These are phyloP conservation scores for Zaprionus ornatus DNA, from an alignment of 1,140 invertebrate genomes.

Conservation along the genomic window DNA sequence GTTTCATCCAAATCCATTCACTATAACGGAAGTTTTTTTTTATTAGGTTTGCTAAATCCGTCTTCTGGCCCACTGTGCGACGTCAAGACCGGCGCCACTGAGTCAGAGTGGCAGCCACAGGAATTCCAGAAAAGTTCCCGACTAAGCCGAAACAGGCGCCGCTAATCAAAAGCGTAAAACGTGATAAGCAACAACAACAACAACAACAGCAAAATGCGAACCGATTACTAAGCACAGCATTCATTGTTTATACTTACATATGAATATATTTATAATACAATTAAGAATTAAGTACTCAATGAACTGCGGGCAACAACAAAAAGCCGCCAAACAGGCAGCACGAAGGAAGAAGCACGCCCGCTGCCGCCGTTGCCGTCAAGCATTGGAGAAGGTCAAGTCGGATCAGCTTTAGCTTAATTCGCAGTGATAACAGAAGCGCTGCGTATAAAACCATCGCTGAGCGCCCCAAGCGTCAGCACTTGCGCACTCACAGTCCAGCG, in stretches of 20 bases:
- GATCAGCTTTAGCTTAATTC: constrained; percentile 10
- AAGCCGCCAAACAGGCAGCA: constrained; percentile 73
- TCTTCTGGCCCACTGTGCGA: too few relatives aligned
- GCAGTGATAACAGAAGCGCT: constrained; percentile 34
- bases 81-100: constrained; percentile 13
- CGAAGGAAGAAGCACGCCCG: constrained; percentile 47
- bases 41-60: too few relatives aligned
- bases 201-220: constrained; percentile 12
- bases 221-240: constrained; percentile 31
- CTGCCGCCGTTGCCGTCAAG: not conserved
- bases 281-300: constrained; percentile 81
- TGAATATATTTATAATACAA: constrained; percentile 49
- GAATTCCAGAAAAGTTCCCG: constrained; percentile 64
- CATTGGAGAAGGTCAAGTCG: constrained; percentile 66
- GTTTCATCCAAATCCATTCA: too few relatives aligned
- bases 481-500: constrained; percentile 43
- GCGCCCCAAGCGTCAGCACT: constrained; percentile 49
- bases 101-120: constrained; percentile 47
- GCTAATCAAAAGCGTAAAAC: constrained; percentile 46
- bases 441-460: constrained; percentile 65
- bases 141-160: constrained; percentile 43
- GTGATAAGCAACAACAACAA: constrained; percentile 57
- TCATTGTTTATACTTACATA: constrained; percentile 35
- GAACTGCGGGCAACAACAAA: constrained; percentile 63
- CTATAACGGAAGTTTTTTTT: too few relatives aligned